Base-by-base conservation (phyloP, 2,888 invertebrate species). In the Actias luna region DNA sequence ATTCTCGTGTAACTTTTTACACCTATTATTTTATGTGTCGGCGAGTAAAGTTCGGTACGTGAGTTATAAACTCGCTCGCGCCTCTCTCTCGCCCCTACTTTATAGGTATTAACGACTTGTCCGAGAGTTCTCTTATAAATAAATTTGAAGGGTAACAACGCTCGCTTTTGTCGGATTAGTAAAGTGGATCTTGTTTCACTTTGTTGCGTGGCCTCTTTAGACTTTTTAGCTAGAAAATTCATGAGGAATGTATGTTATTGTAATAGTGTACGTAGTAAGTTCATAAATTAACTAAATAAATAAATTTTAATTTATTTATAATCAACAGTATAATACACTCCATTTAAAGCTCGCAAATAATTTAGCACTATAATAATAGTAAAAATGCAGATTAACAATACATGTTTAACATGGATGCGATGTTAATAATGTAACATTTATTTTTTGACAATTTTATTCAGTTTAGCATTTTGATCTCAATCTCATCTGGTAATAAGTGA, bases 91-190 rank as follows among this genome's bases (percentile, higher is more conserved):
- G 91, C 91, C 91, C 92, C 92, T 92, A 92, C 92, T 92, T 92
- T 92, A 92, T 92, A 92, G 92, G 92, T 92, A 92, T 92, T 92
- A 92, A 92, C 92, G 92, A 90, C 92, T 91, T 92, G 92, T 92
- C 92, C 92, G 88, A 92, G 92, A 92, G 92, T 92, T 92, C 92
- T 92, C 92, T 92, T 92, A 92, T 92, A 92, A 92, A 92, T 92
- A 92, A 92, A 92, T 92, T 92, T 92, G 92, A 92, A 92, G 91
- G 92, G 92, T 89, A 90, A 92, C 92, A 92, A 91, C 92, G 89
- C 90, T 92, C 90, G 92, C 92, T 91, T 92, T 92, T 92, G 92
- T 92, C 87, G 92, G 92, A 92, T 92, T 92, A 92, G 92, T 89
- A 82, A 88, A 92, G 90, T 89, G 92, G 92, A 92, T 92, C 92